phyloP scores from a whole-genome alignment of 1,140 invertebrate species.

The Habropoda laboriosa region DNA sequence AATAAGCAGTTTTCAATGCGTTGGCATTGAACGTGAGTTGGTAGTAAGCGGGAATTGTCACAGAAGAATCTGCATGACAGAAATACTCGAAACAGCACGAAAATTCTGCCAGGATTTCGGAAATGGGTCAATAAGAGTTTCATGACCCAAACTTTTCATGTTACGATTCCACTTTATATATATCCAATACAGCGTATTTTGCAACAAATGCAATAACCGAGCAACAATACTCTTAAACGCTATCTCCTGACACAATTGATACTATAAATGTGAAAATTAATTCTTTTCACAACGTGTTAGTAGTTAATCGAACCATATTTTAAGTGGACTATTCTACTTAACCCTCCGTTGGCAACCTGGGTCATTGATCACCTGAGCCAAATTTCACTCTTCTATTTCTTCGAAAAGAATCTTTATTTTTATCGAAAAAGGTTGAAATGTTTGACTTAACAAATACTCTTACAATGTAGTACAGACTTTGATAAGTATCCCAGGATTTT shows the following conservation, averaged over 20 bases:
- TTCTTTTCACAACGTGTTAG: conserved; percentile 4
- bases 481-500: too few species aligned
- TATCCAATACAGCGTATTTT: background rate
- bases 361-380: too few species aligned
- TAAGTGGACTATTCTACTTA: background rate
- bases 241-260: background rate
- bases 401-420: too few species aligned
- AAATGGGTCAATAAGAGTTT: background rate
- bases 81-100: background rate
- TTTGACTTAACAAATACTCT: too few species aligned
- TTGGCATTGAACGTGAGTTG: background rate
- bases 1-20: background rate
- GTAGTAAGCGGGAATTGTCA: background rate
- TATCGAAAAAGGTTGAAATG: too few species aligned
- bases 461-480: too few species aligned
- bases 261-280: conserved; percentile 33
- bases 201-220: background rate
- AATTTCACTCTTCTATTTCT: too few species aligned
- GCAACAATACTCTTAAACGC: background rate
- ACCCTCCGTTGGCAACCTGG: too few species aligned
- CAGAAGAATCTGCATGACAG: background rate
- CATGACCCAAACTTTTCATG: background rate
- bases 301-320: background rate
- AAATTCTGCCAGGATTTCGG: background rate
- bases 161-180: background rate